These are phyloP conservation scores for Acanthaster planci DNA, from an alignment of 35 echinoderm and acorn worm species.

Conservation along the genomic window DNA sequence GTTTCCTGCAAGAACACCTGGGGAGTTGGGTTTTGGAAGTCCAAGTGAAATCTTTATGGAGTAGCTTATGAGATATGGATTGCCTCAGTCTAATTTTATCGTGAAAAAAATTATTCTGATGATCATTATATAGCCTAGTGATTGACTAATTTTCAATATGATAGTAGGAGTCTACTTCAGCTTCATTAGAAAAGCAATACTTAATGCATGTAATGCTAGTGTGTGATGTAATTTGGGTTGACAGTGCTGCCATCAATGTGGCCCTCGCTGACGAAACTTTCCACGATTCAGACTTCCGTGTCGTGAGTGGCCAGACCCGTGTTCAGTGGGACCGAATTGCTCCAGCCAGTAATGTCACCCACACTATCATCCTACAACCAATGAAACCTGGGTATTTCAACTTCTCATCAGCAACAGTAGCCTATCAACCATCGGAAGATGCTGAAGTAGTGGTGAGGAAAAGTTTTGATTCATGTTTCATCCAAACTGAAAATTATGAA, in stretches of 20 bases:
- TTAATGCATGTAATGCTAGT: neutral
- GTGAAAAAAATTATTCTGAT: neutral
- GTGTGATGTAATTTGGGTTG: neutral
- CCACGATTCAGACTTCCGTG: slow-evolving; percentile 56
- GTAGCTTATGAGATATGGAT: no score
- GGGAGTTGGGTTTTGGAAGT: no score
- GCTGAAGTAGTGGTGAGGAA: slow-evolving; percentile 62
- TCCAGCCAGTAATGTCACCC: slow-evolving; percentile 89
- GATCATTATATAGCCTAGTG: neutral
- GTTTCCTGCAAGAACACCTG: no score
- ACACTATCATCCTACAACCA: slow-evolving; percentile 81
- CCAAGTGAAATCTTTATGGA: no score
- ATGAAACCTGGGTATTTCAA: slow-evolving; percentile 75
- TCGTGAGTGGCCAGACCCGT: slow-evolving; percentile 61
- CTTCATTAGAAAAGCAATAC: neutral
- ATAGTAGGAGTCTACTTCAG: neutral
- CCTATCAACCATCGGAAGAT: slow-evolving; percentile 76
- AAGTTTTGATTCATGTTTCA: neutral
- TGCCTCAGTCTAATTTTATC: no score
- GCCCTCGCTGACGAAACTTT: slow-evolving; percentile 87
- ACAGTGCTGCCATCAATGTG: slow-evolving; percentile 88
- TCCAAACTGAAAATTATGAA: no score
- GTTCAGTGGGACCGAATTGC: slow-evolving; percentile 95
- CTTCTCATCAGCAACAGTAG: slow-evolving; percentile 77
- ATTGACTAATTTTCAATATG: neutral